Evolutionary conservation across 2,113 vertebrate genomes (phyloP).

Genomic region (Dasypus novemcinctus): DNA sequence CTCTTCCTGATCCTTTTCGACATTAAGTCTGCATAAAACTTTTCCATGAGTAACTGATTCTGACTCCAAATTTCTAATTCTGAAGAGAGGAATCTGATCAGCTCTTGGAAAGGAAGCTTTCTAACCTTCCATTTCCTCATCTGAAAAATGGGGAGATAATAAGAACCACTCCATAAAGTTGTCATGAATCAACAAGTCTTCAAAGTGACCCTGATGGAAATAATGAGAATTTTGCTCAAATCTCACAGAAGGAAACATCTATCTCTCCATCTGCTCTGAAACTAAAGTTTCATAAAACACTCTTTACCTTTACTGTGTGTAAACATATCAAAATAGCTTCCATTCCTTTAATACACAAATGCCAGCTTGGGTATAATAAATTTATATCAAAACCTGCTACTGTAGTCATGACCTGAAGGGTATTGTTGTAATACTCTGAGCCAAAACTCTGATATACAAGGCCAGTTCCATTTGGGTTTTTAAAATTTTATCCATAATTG

Average conservation of each 20-base stretch:
- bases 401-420: not conserved
- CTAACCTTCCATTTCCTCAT: not conserved
- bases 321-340: not conserved
- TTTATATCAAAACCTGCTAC: not conserved
- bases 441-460: not conserved
- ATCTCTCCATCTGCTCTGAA: not conserved
- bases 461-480: not conserved
- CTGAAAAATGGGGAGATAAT: not conserved
- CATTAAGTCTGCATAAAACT: not conserved
- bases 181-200: slow-evolving; percentile 34
- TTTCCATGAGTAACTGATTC: not conserved
- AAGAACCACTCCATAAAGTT: not conserved
- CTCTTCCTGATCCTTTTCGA: not conserved
- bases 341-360: not conserved
- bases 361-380: not conserved
- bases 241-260: not conserved
- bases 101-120: not conserved
- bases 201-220: not conserved
- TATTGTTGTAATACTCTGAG: not conserved
- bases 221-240: not conserved
- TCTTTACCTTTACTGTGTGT: not conserved
- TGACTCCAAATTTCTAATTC: slow-evolving; percentile 34
- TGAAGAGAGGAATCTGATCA: not conserved
- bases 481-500: not conserved
- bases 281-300: not conserved